Evolutionary conservation across 2,113 vertebrate species (phyloP).

Genomic region (Chamaea fasciata): DNA sequence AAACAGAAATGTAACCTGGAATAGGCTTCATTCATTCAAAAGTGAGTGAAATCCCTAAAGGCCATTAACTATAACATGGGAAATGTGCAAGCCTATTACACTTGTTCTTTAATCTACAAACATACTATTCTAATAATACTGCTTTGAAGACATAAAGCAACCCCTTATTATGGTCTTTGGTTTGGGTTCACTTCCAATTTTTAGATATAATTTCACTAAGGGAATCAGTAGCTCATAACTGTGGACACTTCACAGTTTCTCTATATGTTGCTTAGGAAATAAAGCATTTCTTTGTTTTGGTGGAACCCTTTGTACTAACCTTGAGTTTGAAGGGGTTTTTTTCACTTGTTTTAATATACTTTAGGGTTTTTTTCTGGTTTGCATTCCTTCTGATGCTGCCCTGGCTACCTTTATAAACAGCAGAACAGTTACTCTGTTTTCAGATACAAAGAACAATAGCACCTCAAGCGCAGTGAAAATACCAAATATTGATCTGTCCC

Average conservation of each 20-base stretch:
- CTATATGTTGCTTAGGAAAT: not conserved
- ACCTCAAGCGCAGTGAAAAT: not conserved
- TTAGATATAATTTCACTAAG: not conserved
- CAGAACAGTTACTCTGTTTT: constrained; percentile 40
- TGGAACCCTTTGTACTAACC: not conserved
- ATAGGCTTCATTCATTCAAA: not conserved
- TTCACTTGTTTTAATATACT: not conserved
- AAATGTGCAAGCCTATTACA: not conserved
- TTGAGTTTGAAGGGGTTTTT: not conserved
- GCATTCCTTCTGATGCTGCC: constrained; percentile 8
- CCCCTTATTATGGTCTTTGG: not conserved
- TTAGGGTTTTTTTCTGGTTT: not conserved
- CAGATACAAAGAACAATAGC: constrained; percentile 58
- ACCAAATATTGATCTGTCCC: constrained; percentile 53
- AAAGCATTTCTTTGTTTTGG: not conserved
- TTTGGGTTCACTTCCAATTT: not conserved
- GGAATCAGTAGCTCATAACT: not conserved
- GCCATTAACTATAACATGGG: not conserved
- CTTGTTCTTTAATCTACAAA: not conserved
- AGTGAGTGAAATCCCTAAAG: not conserved
- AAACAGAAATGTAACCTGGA: not conserved
- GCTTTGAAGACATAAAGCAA: not conserved
- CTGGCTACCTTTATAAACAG: constrained; percentile 34
- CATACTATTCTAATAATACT: not conserved
- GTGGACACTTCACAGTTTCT: not conserved